Base-by-base conservation (phyloP, 1,140 invertebrate genomes). In the Cardiocondyla obscurior region DNA sequence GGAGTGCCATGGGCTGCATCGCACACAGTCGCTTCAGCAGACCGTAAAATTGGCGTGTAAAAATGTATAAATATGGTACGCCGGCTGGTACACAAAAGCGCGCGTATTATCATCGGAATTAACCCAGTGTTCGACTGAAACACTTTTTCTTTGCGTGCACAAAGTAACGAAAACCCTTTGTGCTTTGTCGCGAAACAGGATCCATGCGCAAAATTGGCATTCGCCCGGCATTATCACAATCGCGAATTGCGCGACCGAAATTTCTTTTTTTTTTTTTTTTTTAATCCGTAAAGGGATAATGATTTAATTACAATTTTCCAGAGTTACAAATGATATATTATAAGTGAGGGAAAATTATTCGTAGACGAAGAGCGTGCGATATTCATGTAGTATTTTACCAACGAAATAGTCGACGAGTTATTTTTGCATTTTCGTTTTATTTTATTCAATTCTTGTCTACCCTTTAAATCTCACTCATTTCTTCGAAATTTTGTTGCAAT, bases 41-140 rank as follows among this genome's bases (percentile, higher is more conserved):
- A 79, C 74, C 74, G 74, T 79, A 69, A 79, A 79, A 79, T 79
- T 79, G 74, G 62, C 74, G 74, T 79, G 74, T 53, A 79, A 79
- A 69, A 69, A 79, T 79, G 62, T 69, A 79, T 67, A 79, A 79
- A 79, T 67, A 79, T 79, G 62, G 44, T 53, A 69, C 7, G 62
- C 36, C 74, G 39, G 49, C 44, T 46, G 19, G 39, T 67, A 53
- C 74, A 69, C 65, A 79, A 79, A 79, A 79, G 74, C 62, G 74
- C 22, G 33, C 62, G 33, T 67, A 79, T 79, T 79, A 79, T 77
- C 60, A 53, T 51, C 62, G n/a, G 49, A 79, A 67, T 79, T 79
- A 79, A 69, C 74, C 60, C 19, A 67, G 33, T 39, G 46, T 69
- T 69, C 51, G 74, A 49, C 33, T 42, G 44, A 49, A 53, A 69